Evolutionary conservation across 1,140 invertebrate species (phyloP).

Genomic region (Hyles vespertilio): DNA sequence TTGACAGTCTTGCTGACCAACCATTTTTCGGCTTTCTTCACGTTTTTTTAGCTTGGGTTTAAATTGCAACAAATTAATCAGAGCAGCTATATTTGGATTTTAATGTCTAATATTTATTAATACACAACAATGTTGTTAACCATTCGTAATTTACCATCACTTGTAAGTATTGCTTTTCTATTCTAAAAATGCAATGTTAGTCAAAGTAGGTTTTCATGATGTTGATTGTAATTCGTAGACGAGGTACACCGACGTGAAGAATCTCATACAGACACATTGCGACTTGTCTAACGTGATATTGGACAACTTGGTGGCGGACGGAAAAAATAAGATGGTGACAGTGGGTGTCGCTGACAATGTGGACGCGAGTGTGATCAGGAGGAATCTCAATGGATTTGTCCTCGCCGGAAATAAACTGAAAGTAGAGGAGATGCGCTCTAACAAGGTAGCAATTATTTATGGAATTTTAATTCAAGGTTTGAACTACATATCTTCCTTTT

Average conservation of each 20-base stretch:
- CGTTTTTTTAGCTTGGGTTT: too few relatives aligned
- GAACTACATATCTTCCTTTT: too few relatives aligned
- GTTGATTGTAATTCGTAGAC: constrained; percentile 17
- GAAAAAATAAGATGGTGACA: constrained; percentile 36
- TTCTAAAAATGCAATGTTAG: too few relatives aligned
- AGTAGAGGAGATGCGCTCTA: constrained; percentile 40
- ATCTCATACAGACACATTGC: constrained; percentile 35
- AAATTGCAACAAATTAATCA: too few relatives aligned
- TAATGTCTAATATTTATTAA: too few relatives aligned
- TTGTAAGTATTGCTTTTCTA: constrained; percentile 28
- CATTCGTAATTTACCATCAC: constrained; percentile 41
- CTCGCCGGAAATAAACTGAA: constrained; percentile 28
- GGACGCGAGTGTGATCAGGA: constrained; percentile 37
- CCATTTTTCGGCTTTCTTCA: too few relatives aligned
- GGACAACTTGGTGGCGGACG: constrained; percentile 40
- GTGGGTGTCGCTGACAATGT: constrained; percentile 43
- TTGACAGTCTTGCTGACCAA: too few relatives aligned
- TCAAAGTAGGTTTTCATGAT: too few relatives aligned
- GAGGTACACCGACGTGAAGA: constrained; percentile 38
- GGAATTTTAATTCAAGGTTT: too few relatives aligned
- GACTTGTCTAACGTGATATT: constrained; percentile 39
- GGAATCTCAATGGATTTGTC: constrained; percentile 40
- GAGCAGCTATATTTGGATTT: too few relatives aligned
- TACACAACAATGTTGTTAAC: constrained; percentile 38
- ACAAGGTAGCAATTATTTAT: constrained; percentile 27